Conservation (phyloP, 2,888 invertebrate genomes). For the Drosophila koepferae region DNA sequence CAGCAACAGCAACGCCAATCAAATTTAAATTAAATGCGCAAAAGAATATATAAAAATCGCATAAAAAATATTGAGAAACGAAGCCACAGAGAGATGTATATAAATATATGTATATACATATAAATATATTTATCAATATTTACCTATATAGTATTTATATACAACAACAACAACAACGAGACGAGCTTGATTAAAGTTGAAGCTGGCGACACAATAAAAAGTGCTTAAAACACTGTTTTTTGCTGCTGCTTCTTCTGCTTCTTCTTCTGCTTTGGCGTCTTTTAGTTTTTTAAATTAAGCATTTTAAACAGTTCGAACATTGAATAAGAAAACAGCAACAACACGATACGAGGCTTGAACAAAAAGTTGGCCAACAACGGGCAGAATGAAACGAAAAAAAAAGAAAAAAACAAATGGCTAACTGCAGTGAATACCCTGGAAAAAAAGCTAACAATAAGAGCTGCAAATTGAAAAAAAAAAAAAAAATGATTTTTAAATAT, state of each 20-base stretch:
- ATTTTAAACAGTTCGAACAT: slow-evolving; percentile 47
- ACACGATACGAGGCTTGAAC: slow-evolving; percentile 34
- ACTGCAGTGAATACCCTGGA: slow-evolving; percentile 20
- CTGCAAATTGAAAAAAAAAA: too few relatives aligned
- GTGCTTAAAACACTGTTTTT: slow-evolving; percentile 57
- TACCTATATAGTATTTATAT: slow-evolving; percentile 1
- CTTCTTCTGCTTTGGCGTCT: background rate
- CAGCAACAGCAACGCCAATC: slow-evolving; percentile 23
- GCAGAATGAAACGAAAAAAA: slow-evolving; percentile 8
- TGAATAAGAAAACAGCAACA: slow-evolving; percentile 24
- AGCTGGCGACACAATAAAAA: slow-evolving; percentile 69
- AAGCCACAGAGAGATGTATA: background rate
- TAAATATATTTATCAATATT: background rate
- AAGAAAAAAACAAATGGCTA: background rate
- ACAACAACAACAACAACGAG: slow-evolving; percentile 6
- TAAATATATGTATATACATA: background rate
- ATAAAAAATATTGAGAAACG: slow-evolving; percentile 40
- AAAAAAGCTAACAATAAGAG: too few relatives aligned
- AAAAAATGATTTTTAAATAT: too few relatives aligned
- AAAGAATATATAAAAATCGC: slow-evolving; percentile 63
- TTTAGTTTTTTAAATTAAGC: slow-evolving; percentile 58
- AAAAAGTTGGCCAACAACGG: slow-evolving; percentile 51
- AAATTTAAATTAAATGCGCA: slow-evolving; percentile 67
- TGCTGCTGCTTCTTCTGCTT: background rate
- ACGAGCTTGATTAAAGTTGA: slow-evolving; percentile 64